phyloP scores from a whole-genome alignment of 2,797 vertebrate species.

The Lacerta agilis region DNA sequence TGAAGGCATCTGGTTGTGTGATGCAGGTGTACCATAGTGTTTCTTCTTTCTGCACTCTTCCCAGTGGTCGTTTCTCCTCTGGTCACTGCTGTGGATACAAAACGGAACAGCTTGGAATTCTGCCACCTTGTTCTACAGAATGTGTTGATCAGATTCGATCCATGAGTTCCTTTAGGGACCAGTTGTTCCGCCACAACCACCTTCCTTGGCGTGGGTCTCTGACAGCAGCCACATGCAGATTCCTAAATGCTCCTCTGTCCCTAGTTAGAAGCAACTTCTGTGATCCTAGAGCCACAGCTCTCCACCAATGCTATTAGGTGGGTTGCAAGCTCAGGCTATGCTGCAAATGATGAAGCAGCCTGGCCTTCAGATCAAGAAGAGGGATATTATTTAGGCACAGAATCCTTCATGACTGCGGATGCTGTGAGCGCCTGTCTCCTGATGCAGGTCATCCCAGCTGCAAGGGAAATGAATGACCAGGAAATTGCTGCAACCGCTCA shows the following conservation, averaged over 20 bases:
- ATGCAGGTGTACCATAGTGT: too few relatives aligned
- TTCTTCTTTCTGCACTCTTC: too few relatives aligned
- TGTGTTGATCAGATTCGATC: not conserved
- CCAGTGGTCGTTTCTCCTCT: too few relatives aligned
- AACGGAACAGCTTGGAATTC: too few relatives aligned
- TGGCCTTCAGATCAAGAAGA: not conserved
- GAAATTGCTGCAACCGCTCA: not conserved
- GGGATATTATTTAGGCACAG: not conserved
- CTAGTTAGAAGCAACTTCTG: not conserved
- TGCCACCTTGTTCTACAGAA: not conserved
- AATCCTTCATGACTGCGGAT: too few relatives aligned
- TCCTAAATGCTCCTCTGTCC: not conserved
- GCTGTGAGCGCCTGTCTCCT: not conserved
- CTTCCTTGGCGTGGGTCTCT: not conserved
- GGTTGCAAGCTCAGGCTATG: not conserved
- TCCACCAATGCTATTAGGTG: not conserved
- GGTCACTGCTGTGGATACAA: too few relatives aligned
- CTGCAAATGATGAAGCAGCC: too few relatives aligned
- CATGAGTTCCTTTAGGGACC: not conserved
- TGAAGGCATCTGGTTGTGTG: too few relatives aligned
- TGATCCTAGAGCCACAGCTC: not conserved
- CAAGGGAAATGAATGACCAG: not conserved
- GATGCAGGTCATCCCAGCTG: not conserved
- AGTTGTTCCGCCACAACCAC: not conserved
- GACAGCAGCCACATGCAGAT: not conserved